Percentiles rank a stretch among this genome's conserved stretches.
Evolutionary conservation across 2,797 vertebrate genomes (phyloP).

Genomic region (Gambelia wislizenii): DNA sequence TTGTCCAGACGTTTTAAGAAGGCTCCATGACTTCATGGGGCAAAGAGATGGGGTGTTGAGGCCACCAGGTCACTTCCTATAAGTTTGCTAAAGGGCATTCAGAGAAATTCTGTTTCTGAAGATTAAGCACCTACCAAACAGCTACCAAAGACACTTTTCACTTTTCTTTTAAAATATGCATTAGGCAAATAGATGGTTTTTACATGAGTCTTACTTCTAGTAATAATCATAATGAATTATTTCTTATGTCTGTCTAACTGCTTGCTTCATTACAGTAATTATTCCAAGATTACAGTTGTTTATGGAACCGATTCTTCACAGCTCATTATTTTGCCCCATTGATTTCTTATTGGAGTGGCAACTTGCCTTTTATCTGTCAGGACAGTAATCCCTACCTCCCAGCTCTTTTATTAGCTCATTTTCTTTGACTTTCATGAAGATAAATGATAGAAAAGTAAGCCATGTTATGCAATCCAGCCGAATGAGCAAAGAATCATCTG

Average conservation of each 20-base stretch:
- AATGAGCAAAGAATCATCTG: background rate
- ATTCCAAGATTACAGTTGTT: constrained; percentile 3
- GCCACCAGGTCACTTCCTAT: constrained; percentile 73
- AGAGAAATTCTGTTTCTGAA: constrained; percentile 47
- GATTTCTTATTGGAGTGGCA: constrained; percentile 5
- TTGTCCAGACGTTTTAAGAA: constrained; percentile 54
- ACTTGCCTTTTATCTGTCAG: background rate
- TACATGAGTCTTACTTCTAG: background rate
- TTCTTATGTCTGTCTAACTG: constrained; percentile 36
- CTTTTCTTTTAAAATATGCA: constrained; percentile 51
- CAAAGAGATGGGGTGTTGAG: constrained; percentile 55
- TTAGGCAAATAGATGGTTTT: constrained; percentile 31
- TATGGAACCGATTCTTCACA: constrained; percentile 22
- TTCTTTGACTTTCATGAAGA: background rate
- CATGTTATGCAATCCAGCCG: background rate
- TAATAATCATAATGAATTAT: constrained; percentile 26
- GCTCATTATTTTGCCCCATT: background rate
- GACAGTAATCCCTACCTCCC: background rate
- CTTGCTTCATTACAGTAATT: constrained; percentile 12
- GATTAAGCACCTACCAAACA: constrained; percentile 53
- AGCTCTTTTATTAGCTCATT: background rate
- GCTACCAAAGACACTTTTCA: constrained; percentile 9
- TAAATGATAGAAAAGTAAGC: constrained; percentile 2
- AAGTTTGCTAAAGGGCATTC: constrained; percentile 57
- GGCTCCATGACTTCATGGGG: constrained; percentile 68